These are phyloP conservation scores for Vimba vimba DNA, from an alignment of 2,113 vertebrate genomes.

Conservation along the genomic window DNA sequence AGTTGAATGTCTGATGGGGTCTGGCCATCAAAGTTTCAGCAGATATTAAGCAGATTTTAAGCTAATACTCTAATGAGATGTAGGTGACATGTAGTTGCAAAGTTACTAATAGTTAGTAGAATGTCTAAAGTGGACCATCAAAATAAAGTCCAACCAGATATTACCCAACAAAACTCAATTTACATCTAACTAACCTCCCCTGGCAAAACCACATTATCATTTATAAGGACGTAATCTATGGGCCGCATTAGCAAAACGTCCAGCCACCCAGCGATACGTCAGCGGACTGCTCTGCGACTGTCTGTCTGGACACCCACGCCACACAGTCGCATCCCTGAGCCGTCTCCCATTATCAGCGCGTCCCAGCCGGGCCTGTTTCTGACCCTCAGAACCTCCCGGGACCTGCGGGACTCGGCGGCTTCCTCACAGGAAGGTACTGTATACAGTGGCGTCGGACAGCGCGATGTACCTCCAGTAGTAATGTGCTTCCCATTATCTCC, in stretches of 20 bases:
- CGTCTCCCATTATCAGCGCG: constrained; percentile 46
- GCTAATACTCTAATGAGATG: too few relatives aligned
- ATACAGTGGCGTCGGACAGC: constrained; percentile 12
- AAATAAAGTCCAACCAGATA: too few relatives aligned
- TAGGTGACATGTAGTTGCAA: too few relatives aligned
- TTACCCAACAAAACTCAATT: background rate
- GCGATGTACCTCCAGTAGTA: constrained; percentile 8
- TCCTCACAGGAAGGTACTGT: constrained; percentile 55
- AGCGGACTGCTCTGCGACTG: constrained; percentile 1
- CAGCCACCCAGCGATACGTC: background rate
- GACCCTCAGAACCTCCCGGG: constrained; percentile 52
- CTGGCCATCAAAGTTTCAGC: too few relatives aligned
- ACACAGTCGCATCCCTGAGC: constrained; percentile 40
- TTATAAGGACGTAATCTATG: background rate
- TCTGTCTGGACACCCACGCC: constrained; percentile 46
- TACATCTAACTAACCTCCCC: background rate
- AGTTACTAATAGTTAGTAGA: too few relatives aligned
- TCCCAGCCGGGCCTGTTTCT: constrained; percentile 41
- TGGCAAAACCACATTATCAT: constrained; percentile 1
- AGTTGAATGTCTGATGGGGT: too few relatives aligned
- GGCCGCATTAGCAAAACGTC: background rate
- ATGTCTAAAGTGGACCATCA: too few relatives aligned
- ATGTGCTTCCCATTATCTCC: constrained; percentile 55
- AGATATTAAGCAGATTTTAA: too few relatives aligned
- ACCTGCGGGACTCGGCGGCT: constrained; percentile 21